phyloP scores from a whole-genome alignment of 2,888 invertebrate genomes.

The Brenthis daphne region DNA sequence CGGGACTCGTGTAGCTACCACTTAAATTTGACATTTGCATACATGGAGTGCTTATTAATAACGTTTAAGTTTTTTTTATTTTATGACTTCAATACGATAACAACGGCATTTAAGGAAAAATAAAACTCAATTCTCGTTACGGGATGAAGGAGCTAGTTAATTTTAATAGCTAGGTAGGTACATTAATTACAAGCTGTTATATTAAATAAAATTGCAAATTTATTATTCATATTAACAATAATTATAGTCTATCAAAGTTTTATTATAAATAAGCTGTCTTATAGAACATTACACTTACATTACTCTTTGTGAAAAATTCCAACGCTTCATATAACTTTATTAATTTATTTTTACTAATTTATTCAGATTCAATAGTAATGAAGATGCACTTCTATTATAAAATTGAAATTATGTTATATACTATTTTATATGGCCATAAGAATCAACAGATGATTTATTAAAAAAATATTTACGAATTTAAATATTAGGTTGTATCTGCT shows the following conservation, averaged over 20 bases:
- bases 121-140: constrained; percentile 25
- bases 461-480: too few relatives aligned
- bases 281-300: background rate
- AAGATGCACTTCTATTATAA: too few relatives aligned
- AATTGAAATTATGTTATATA: too few relatives aligned
- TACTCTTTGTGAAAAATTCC: background rate
- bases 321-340: background rate
- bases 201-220: constrained; percentile 26
- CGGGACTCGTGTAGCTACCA: constrained; percentile 20
- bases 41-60: constrained; percentile 26
- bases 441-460: too few relatives aligned
- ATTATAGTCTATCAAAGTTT: constrained; percentile 14
- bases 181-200: constrained; percentile 23
- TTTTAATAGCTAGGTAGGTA: constrained; percentile 27
- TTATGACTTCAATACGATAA: constrained; percentile 25
- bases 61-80: constrained; percentile 23
- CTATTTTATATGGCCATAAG: too few relatives aligned
- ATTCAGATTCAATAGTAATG: too few relatives aligned
- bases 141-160: constrained; percentile 29
- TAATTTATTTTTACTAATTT: too few relatives aligned
- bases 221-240: constrained; percentile 24
- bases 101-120: constrained; percentile 31
- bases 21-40: constrained; percentile 33
- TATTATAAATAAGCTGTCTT: background rate
- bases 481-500: too few relatives aligned